A percentile compares a stretch with the other conserved stretches of the same genome.
These are phyloP conservation scores for Tauraco hartlaubi DNA, from an alignment of 2,797 vertebrate species.

Conservation along the genomic window DNA sequence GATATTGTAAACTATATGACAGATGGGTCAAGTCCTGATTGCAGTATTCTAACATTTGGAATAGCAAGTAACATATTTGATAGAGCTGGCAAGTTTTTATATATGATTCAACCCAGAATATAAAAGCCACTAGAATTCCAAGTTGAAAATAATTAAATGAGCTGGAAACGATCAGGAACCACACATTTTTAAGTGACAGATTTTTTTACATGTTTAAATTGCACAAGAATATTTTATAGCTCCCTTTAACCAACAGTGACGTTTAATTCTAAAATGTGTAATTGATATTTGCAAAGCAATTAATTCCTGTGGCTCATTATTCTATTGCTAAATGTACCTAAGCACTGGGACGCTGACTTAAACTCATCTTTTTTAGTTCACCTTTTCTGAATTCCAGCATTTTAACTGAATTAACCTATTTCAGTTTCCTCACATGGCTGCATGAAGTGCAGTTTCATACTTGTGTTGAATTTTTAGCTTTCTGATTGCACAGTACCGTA, in stretches of 20 bases:
- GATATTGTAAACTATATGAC: conserved; percentile 87
- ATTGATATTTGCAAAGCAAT: conserved; percentile 76
- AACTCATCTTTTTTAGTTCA: conserved; percentile 20
- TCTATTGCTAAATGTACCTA: conserved; percentile 45
- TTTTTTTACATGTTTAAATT: conserved; percentile 88
- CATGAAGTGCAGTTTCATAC: conserved; percentile 1
- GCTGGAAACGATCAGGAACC: conserved; percentile 88
- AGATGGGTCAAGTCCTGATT: conserved; percentile 89
- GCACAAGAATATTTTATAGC: conserved; percentile 84
- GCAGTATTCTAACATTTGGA: conserved; percentile 88
- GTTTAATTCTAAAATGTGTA: conserved; percentile 76
- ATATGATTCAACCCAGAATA: conserved; percentile 89
- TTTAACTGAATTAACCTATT: conserved; percentile 37
- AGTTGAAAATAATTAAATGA: conserved; percentile 89
- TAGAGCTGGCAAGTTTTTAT: conserved; percentile 88
- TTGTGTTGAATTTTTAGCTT: conserved; percentile 45
- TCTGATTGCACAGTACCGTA: conserved; percentile 40
- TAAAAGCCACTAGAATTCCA: conserved; percentile 87
- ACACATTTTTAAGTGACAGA: conserved; percentile 86
- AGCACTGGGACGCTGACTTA: not conserved
- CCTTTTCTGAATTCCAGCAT: conserved; percentile 31
- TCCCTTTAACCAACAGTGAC: conserved; percentile 80
- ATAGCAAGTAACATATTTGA: conserved; percentile 90
- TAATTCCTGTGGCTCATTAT: conserved; percentile 62
- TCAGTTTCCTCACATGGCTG: conserved; percentile 35